These are phyloP conservation scores for Oncorhynchus clarkii DNA, from an alignment of 2,113 vertebrate species.

Conservation along the genomic window DNA sequence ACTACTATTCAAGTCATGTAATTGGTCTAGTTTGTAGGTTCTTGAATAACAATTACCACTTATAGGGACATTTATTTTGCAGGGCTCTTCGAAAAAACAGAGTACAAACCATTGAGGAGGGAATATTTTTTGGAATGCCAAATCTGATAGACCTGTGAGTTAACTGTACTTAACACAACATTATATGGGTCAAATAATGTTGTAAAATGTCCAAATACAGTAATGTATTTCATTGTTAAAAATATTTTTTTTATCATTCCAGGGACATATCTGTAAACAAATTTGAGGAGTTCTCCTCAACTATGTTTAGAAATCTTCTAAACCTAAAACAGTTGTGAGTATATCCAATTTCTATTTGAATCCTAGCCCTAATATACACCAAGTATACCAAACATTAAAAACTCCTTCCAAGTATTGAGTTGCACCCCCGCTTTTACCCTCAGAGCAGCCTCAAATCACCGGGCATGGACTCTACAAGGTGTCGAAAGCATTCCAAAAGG, in stretches of 20 bases:
- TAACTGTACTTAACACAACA: not conserved
- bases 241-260: constrained; percentile 1
- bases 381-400: no score
- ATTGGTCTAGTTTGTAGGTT: no score
- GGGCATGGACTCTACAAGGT: no score
- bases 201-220: not conserved
- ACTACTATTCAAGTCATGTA: not conserved
- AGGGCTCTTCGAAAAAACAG: constrained; percentile 66
- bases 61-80: constrained; percentile 21
- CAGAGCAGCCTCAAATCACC: no score
- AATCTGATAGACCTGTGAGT: constrained; percentile 71
- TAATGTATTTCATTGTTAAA: not conserved
- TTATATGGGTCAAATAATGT: not conserved
- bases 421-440: no score
- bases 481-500: no score
- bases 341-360: not conserved
- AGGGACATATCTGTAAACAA: constrained; percentile 67
- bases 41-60: not conserved
- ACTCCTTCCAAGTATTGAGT: no score
- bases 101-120: constrained; percentile 58
- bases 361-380: not conserved
- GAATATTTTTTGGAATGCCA: constrained; percentile 60
- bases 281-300: constrained; percentile 52
- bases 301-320: constrained; percentile 49
- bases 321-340: constrained; percentile 70